phyloP scores from a whole-genome alignment of 2,888 invertebrate genomes.

The Polietes domitor region DNA sequence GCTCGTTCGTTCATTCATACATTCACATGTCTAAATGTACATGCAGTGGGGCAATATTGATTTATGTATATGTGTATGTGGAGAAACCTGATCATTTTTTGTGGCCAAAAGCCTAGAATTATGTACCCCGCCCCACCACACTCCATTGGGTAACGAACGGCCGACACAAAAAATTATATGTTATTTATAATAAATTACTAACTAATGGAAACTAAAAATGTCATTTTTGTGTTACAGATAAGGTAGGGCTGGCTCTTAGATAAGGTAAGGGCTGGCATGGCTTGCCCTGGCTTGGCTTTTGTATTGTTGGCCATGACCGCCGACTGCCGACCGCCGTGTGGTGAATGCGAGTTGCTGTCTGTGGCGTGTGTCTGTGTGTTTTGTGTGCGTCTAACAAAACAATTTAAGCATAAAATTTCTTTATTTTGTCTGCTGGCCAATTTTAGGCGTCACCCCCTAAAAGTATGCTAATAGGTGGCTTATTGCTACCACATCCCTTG shows the following conservation, averaged over 20 bases:
- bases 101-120: slow-evolving; percentile 34
- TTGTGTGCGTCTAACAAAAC: slow-evolving; percentile 4
- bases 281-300: no score
- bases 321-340: no score
- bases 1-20: background rate
- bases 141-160: background rate
- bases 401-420: slow-evolving; percentile 17
- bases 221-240: slow-evolving; percentile 20
- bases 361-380: background rate
- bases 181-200: slow-evolving; percentile 45
- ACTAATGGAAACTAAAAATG: slow-evolving; percentile 36
- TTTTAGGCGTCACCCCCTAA: background rate
- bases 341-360: no score
- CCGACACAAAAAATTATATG: slow-evolving; percentile 8
- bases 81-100: slow-evolving; percentile 13
- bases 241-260: slow-evolving; percentile 24
- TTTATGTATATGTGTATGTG: slow-evolving; percentile 19
- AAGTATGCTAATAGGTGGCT: slow-evolving; percentile 16
- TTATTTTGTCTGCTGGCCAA: background rate
- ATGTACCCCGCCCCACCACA: background rate
- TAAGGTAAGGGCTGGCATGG: background rate
- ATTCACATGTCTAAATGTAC: no score
- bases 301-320: background rate
- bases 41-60: slow-evolving; percentile 29
- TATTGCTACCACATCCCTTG: background rate